A percentile compares a stretch with the other conserved stretches of the same genome.
Evolutionary conservation across 2,113 vertebrate species (phyloP).

Genomic region (Varanus komodoensis): DNA sequence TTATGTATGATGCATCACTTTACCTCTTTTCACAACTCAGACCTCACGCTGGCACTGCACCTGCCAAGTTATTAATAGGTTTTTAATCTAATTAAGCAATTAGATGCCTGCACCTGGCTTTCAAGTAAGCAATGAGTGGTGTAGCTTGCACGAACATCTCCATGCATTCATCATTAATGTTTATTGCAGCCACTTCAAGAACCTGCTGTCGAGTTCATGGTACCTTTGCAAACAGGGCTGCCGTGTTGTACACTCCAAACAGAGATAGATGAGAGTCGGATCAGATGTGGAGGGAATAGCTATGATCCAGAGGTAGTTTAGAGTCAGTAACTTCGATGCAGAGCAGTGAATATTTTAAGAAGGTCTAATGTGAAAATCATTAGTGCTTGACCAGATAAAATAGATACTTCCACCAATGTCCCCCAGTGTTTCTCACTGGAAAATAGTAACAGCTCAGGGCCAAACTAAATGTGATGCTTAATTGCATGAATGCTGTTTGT

Average conservation of each 20-base stretch:
- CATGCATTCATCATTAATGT: neutral
- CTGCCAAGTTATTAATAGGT: constrained; percentile 1
- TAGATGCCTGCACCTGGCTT: constrained; percentile 15
- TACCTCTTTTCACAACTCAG: neutral
- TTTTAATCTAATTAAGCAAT: constrained; percentile 12
- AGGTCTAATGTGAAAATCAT: neutral
- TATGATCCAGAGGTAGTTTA: no score
- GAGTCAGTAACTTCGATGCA: no score
- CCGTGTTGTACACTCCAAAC: no score
- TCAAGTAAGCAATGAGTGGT: neutral
- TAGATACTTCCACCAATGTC: neutral
- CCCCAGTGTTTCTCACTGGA: neutral
- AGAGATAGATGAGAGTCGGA: neutral
- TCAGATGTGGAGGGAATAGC: no score
- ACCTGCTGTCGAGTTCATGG: neutral
- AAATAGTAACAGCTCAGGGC: neutral
- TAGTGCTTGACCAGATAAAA: neutral
- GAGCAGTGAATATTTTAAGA: no score
- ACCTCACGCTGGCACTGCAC: neutral
- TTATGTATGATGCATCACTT: neutral
- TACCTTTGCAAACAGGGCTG: neutral
- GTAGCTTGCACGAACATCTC: neutral
- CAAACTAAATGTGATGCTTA: neutral
- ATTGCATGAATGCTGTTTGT: neutral
- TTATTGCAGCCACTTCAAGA: neutral